A percentile compares a stretch with the other conserved stretches of the same genome.
These are phyloP conservation scores for Hemistola chrysoprasaria DNA, from an alignment of 2,888 invertebrate genomes.

Conservation along the genomic window DNA sequence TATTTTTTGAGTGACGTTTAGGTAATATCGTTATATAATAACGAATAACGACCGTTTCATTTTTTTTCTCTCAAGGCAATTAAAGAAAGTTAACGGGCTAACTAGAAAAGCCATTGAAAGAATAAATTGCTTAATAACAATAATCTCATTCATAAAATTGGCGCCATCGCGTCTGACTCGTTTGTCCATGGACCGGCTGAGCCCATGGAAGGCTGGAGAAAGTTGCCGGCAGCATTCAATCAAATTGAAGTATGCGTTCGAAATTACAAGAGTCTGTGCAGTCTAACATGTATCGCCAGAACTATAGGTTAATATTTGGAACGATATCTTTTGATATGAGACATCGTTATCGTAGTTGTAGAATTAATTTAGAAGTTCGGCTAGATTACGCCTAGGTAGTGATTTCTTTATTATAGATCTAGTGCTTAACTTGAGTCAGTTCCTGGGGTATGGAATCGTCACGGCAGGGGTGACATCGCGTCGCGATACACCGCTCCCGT, in stretches of 20 bases:
- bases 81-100: constrained; percentile 16
- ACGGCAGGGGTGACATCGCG: too few relatives aligned
- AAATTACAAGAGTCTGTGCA: neutral
- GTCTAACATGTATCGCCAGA: too few relatives aligned
- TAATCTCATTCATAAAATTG: constrained; percentile 55
- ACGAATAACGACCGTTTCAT: neutral
- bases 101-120: constrained; percentile 15
- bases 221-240: constrained; percentile 38
- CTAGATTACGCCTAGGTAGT: too few relatives aligned
- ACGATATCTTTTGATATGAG: too few relatives aligned
- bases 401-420: too few relatives aligned
- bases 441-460: too few relatives aligned
- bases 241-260: constrained; percentile 23
- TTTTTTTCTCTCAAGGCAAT: neutral
- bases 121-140: constrained; percentile 15
- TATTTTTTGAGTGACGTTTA: too few relatives aligned
- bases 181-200: constrained; percentile 19
- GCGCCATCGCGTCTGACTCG: constrained; percentile 58
- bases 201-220: constrained; percentile 33
- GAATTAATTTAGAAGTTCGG: too few relatives aligned
- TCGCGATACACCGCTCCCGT: too few relatives aligned
- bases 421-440: too few relatives aligned
- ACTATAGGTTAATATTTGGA: too few relatives aligned
- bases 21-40: neutral
- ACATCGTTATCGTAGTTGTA: too few relatives aligned